Conservation (phyloP, 2,797 vertebrate genomes). For the Enteromius argenteus region DNA sequence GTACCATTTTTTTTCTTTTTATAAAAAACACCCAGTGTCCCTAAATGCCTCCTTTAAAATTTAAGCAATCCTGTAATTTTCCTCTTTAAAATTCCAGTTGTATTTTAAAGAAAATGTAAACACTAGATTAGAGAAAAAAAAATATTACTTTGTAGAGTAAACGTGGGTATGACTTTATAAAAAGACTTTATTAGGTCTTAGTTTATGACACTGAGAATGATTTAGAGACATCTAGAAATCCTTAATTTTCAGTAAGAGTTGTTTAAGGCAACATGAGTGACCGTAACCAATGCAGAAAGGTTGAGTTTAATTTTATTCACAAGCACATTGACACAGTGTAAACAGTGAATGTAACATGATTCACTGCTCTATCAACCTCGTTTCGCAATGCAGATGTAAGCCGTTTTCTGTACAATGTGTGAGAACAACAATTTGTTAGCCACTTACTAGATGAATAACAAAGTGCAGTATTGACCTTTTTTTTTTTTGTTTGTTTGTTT, state of each 20-base stretch:
- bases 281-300: not conserved
- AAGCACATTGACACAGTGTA: not conserved
- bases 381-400: not conserved
- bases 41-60: not conserved
- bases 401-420: not conserved
- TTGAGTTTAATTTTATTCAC: not conserved
- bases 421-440: not conserved
- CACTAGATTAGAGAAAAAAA: too few species aligned
- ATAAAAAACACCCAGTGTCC: not conserved
- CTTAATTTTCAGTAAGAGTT: not conserved
- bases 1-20: not conserved
- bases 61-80: not conserved
- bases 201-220: not conserved
- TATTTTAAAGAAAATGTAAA: too few species aligned
- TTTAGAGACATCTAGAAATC: not conserved
- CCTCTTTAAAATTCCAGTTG: not conserved
- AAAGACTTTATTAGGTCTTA: not conserved
- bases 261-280: not conserved
- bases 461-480: not conserved
- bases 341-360: not conserved
- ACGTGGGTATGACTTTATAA: not conserved
- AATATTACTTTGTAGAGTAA: not conserved
- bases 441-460: not conserved
- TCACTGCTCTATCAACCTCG: not conserved
- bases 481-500: not conserved